phyloP scores from a whole-genome alignment of 2,113 vertebrate species.

The Leptodactylus fuscus region DNA sequence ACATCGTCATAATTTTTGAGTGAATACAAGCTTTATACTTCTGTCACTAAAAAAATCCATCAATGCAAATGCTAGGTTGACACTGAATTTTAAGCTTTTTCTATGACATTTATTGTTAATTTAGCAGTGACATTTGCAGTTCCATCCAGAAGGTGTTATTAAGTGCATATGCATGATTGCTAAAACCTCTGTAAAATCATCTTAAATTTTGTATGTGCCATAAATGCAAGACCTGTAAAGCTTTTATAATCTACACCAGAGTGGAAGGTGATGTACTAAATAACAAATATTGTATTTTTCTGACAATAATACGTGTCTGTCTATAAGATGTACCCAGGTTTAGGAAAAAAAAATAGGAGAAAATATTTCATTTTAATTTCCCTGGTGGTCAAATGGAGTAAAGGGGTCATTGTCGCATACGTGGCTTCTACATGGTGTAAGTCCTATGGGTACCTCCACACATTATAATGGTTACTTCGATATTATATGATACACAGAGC shows the following conservation, averaged over 20 bases:
- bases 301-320: too few relatives aligned
- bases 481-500: too few relatives aligned
- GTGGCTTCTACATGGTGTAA: too few relatives aligned
- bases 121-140: constrained; percentile 15
- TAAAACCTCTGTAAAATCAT: background rate
- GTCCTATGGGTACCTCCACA: too few relatives aligned
- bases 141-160: background rate
- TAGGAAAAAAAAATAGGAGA: too few relatives aligned
- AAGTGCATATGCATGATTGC: background rate
- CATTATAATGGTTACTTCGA: too few relatives aligned
- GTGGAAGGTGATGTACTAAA: background rate
- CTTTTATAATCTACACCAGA: background rate
- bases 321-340: too few relatives aligned
- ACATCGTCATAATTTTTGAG: background rate
- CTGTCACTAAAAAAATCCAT: background rate
- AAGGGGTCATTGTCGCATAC: too few relatives aligned
- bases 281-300: background rate
- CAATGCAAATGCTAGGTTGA: background rate
- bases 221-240: background rate
- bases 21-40: background rate
- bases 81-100: background rate
- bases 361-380: too few relatives aligned
- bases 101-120: background rate
- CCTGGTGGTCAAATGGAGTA: too few relatives aligned
- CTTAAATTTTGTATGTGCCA: background rate